These are phyloP conservation scores for Ctenomys sociabilis DNA, from an alignment of 2,113 vertebrate species.

Conservation along the genomic window DNA sequence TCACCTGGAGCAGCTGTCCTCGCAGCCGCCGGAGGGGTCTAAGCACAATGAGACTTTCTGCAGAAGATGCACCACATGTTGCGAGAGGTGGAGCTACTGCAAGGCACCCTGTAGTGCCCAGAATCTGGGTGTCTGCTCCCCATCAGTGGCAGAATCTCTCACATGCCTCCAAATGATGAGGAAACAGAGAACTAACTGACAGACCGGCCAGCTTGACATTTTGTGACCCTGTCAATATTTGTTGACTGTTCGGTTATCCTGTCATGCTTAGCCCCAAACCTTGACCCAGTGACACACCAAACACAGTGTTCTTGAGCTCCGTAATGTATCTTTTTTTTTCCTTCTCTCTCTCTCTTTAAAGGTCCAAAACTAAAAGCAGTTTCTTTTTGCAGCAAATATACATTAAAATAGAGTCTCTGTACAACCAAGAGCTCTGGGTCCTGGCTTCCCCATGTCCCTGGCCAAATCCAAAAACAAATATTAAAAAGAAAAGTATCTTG, in stretches of 20 bases:
- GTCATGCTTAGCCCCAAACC: not conserved
- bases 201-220: not conserved
- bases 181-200: constrained; percentile 32
- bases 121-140: too few relatives aligned
- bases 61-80: too few relatives aligned
- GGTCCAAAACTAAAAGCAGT: constrained; percentile 51
- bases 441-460: constrained; percentile 77
- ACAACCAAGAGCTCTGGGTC: constrained; percentile 80
- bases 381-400: constrained; percentile 85
- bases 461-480: constrained; percentile 84
- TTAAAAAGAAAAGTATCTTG: not conserved
- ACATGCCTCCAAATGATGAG: too few relatives aligned
- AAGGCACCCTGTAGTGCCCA: too few relatives aligned
- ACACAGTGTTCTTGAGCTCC: constrained; percentile 66
- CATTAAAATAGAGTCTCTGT: constrained; percentile 87
- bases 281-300: not conserved
- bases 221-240: not conserved
- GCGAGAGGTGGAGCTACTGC: too few relatives aligned
- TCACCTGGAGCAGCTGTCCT: too few relatives aligned
- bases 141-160: too few relatives aligned
- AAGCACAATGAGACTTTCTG: too few relatives aligned
- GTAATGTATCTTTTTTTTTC: constrained; percentile 61
- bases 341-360: too few relatives aligned
- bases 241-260: not conserved
- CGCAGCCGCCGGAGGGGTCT: too few relatives aligned